Percentiles rank a stretch among this genome's conserved stretches.
Conservation (phyloP, 2,888 invertebrate species). For the Phania funesta region DNA sequence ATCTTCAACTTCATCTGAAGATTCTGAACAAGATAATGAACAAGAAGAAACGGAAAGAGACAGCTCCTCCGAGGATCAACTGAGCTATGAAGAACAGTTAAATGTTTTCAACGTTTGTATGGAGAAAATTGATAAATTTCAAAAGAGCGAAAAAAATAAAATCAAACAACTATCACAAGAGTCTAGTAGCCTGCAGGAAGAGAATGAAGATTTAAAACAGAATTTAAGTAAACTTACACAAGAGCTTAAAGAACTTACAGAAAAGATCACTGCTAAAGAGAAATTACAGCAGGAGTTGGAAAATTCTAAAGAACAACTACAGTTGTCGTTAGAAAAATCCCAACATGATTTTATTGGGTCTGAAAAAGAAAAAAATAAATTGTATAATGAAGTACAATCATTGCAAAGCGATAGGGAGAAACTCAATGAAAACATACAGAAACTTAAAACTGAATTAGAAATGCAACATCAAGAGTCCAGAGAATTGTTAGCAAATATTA, state of each 20-base stretch:
- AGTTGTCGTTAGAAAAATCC: not conserved
- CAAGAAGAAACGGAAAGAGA: slow-evolving; percentile 55
- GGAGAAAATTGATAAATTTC: slow-evolving; percentile 69
- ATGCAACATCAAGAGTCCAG: slow-evolving; percentile 8
- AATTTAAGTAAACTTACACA: slow-evolving; percentile 47
- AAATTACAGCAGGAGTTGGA: slow-evolving; percentile 55
- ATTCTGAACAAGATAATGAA: slow-evolving; percentile 58
- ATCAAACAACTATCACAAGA: slow-evolving; percentile 66
- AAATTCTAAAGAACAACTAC: slow-evolving; percentile 30
- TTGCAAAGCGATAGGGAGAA: slow-evolving; percentile 38
- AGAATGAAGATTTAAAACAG: slow-evolving; percentile 57
- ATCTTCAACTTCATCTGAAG: slow-evolving; percentile 24
- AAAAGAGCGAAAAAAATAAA: slow-evolving; percentile 64
- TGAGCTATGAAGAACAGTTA: slow-evolving; percentile 65
- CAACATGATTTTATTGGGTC: slow-evolving; percentile 41
- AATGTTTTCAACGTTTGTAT: slow-evolving; percentile 71
- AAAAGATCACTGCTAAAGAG: slow-evolving; percentile 48
- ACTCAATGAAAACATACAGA: slow-evolving; percentile 34
- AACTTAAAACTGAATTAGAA: slow-evolving; percentile 25
- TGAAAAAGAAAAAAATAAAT: slow-evolving; percentile 59
- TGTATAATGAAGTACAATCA: slow-evolving; percentile 53
- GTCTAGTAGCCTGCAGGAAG: slow-evolving; percentile 41
- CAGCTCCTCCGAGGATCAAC: slow-evolving; percentile 1
- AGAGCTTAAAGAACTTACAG: slow-evolving; percentile 50
- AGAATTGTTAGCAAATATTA: slow-evolving; percentile 14